Evolutionary conservation across 2,113 vertebrate species (phyloP).

Genomic region (Labeo rohita): DNA sequence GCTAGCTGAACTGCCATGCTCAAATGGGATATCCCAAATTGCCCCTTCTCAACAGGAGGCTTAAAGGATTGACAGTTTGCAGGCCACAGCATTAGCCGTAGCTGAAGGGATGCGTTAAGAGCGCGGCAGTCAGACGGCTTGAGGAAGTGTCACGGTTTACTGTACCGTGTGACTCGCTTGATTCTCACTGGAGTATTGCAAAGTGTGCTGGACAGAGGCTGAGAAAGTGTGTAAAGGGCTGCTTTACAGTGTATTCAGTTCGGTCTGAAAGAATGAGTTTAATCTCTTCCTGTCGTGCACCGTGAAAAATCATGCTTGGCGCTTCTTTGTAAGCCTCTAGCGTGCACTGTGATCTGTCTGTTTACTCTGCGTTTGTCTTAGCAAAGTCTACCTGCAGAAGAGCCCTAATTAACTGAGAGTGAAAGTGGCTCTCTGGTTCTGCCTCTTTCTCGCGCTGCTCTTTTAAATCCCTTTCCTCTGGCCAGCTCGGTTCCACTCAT

Average conservation of each 20-base stretch:
- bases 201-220: neutral
- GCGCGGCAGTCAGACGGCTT: neutral
- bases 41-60: constrained; percentile 10
- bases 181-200: neutral
- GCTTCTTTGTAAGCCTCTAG: neutral
- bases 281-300: neutral
- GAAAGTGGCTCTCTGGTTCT: constrained; percentile 29
- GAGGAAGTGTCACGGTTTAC: constrained; percentile 7
- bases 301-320: neutral
- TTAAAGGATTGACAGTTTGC: constrained; percentile 15
- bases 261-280: neutral
- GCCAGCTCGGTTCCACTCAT: constrained; percentile 60
- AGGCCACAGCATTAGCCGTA: constrained; percentile 10
- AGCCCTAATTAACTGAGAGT: neutral
- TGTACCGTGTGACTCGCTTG: neutral
- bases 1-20: constrained; percentile 15
- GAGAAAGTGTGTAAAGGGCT: neutral
- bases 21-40: constrained; percentile 3
- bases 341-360: neutral
- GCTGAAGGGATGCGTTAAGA: neutral
- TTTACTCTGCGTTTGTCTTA: neutral
- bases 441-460: constrained; percentile 43
- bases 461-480: constrained; percentile 56
- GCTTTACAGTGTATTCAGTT: neutral
- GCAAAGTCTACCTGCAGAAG: constrained; percentile 13